These are phyloP conservation scores for Epinotia brunnichana DNA, from an alignment of 2,888 invertebrate species.

Conservation along the genomic window DNA sequence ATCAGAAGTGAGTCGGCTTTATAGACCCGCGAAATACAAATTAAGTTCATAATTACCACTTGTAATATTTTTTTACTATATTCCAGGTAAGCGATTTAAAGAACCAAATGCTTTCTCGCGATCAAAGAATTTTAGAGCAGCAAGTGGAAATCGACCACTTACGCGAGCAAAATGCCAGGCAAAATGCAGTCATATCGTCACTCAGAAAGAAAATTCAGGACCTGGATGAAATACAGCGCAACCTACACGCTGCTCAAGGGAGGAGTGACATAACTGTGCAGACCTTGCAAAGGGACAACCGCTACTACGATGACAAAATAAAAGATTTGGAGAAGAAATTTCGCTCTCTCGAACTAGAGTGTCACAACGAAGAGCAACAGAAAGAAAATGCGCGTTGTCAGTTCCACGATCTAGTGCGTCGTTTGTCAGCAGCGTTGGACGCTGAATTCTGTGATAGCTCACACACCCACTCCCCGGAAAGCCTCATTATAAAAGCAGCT, in stretches of 20 bases:
- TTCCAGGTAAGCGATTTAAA: slow-evolving; percentile 88
- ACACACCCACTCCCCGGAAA: slow-evolving; percentile 87
- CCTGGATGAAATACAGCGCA: slow-evolving; percentile 90
- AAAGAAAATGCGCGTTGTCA: slow-evolving; percentile 88
- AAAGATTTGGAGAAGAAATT: slow-evolving; percentile 90
- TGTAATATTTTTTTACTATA: background rate
- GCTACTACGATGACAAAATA: slow-evolving; percentile 88
- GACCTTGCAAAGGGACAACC: slow-evolving; percentile 89
- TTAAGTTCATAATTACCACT: background rate
- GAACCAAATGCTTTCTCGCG: slow-evolving; percentile 87
- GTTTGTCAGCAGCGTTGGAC: slow-evolving; percentile 88
- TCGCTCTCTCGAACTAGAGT: slow-evolving; percentile 88
- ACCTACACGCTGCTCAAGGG: slow-evolving; percentile 84
- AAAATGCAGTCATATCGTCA: slow-evolving; percentile 91
- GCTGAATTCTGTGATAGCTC: slow-evolving; percentile 87
- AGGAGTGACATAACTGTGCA: slow-evolving; percentile 89
- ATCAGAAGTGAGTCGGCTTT: slow-evolving; percentile 85
- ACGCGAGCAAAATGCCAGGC: slow-evolving; percentile 91
- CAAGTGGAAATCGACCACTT: slow-evolving; percentile 91
- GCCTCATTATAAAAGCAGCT: slow-evolving; percentile 89
- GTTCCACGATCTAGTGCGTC: slow-evolving; percentile 88
- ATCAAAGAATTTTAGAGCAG: slow-evolving; percentile 88
- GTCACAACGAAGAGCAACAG: slow-evolving; percentile 88
- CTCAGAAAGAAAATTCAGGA: slow-evolving; percentile 91
- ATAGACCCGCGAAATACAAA: background rate